Percentiles rank a stretch among this genome's conserved stretches.
Conservation (phyloP, 1,140 invertebrate species). For the Hydropsyche tenuis region DNA sequence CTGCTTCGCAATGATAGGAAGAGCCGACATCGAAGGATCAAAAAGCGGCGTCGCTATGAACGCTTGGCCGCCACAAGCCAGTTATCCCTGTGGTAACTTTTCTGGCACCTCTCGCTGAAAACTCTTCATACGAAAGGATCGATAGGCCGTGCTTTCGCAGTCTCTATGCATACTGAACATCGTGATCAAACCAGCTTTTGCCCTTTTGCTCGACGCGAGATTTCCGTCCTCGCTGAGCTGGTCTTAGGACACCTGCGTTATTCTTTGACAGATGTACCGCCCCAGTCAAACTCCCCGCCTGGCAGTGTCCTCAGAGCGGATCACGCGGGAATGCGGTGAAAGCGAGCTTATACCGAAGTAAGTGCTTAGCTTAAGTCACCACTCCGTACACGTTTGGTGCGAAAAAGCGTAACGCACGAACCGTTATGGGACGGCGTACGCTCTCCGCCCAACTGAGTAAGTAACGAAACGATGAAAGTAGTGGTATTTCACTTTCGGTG, state of each 20-base stretch:
- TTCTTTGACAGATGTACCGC: constrained; percentile 80
- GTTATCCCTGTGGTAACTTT: constrained; percentile 88
- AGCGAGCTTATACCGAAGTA: no score
- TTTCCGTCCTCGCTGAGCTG: constrained; percentile 86
- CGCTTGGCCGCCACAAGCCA: constrained; percentile 75
- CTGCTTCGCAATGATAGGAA: constrained; percentile 88
- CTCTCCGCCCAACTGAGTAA: constrained; percentile 53
- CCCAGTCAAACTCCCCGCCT: constrained; percentile 84
- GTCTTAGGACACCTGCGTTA: constrained; percentile 88
- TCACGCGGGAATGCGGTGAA: constrained; percentile 55
- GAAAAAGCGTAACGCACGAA: no score
- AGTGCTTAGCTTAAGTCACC: no score
- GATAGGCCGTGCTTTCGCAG: constrained; percentile 81
- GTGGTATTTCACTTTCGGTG: constrained; percentile 71
- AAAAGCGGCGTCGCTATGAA: constrained; percentile 79
- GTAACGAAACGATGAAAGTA: constrained; percentile 59
- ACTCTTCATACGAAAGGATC: constrained; percentile 77
- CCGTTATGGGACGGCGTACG: constrained; percentile 81
- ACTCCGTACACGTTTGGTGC: no score
- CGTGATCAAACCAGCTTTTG: constrained; percentile 76
- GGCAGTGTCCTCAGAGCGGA: constrained; percentile 72
- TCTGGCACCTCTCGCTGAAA: constrained; percentile 82
- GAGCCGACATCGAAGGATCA: constrained; percentile 77
- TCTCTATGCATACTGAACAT: constrained; percentile 69
- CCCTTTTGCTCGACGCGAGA: constrained; percentile 83